Evolutionary conservation across 2,888 invertebrate genomes (phyloP).

Genomic region (Frankliniella intonsa): DNA sequence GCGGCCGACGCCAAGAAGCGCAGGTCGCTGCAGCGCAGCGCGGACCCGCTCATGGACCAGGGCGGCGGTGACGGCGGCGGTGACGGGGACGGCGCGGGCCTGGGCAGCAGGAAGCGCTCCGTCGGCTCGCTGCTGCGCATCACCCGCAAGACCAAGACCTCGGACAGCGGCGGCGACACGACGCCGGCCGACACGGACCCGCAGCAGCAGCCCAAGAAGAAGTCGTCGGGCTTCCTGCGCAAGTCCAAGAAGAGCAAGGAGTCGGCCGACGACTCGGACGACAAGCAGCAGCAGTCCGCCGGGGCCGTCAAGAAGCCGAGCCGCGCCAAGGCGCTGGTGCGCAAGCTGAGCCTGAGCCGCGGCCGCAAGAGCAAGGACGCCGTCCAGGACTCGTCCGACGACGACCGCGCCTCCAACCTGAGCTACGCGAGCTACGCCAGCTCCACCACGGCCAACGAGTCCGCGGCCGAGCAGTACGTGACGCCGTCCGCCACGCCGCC

Average conservation of each 20-base stretch:
- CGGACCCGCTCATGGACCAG: neutral
- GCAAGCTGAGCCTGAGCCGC: conserved; percentile 11
- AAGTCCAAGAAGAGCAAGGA: neutral
- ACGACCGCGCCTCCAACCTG: conserved; percentile 4
- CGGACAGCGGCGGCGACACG: neutral
- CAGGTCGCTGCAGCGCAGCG: too few species aligned
- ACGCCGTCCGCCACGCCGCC: conserved; percentile 17
- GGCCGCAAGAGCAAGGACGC: neutral
- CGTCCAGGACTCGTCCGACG: conserved; percentile 5
- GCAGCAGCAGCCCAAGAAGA: conserved; percentile 3
- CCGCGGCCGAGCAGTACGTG: neutral
- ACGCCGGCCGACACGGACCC: neutral
- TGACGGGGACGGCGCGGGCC: neutral
- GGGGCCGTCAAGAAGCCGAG: neutral
- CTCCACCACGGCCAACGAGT: neutral
- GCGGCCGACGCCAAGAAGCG: neutral
- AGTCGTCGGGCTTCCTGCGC: conserved; percentile 9
- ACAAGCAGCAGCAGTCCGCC: neutral
- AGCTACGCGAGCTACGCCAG: neutral
- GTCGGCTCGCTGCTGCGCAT: neutral
- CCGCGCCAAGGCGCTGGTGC: neutral
- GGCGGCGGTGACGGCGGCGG: neutral
- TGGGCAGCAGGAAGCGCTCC: neutral
- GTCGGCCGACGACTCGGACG: neutral
- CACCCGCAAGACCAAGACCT: neutral